phyloP scores from a whole-genome alignment of 1,140 invertebrate genomes.

The Caerostris darwini region DNA sequence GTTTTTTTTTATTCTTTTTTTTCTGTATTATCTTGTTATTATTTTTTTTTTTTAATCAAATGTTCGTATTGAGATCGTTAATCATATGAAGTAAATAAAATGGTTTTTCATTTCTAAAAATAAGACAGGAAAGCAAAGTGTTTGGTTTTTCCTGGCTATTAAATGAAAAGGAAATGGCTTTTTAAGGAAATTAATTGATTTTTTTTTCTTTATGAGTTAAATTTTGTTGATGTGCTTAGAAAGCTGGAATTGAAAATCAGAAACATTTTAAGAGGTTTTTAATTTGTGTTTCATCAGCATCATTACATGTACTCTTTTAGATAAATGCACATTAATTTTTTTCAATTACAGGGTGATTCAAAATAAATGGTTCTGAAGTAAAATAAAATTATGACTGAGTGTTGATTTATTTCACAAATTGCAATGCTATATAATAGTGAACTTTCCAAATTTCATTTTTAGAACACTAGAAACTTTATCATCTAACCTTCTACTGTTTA shows the following conservation, averaged over 20 bases:
- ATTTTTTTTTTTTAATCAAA: neutral
- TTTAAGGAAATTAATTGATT: neutral
- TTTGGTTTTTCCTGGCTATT: neutral
- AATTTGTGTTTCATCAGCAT: too few relatives aligned
- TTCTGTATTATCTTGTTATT: too few relatives aligned
- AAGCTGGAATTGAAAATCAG: neutral
- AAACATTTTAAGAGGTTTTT: neutral
- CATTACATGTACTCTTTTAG: too few relatives aligned
- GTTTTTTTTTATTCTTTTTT: neutral
- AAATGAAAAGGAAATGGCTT: constrained; percentile 29
- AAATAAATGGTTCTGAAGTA: too few relatives aligned
- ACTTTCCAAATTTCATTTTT: too few relatives aligned
- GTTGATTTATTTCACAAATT: too few relatives aligned
- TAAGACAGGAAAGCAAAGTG: neutral
- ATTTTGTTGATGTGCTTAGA: neutral
- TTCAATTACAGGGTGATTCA: too few relatives aligned
- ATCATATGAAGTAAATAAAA: constrained; percentile 53
- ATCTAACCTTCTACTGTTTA: too few relatives aligned
- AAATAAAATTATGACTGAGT: too few relatives aligned
- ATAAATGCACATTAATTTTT: too few relatives aligned
- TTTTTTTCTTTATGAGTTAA: neutral
- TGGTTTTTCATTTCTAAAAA: constrained; percentile 22
- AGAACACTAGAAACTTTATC: too few relatives aligned
- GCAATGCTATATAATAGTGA: too few relatives aligned
- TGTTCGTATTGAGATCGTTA: constrained; percentile 20